phyloP scores from a whole-genome alignment of 64 coral and sea anemone genomes.

The Catalaphyllia jardinei region DNA sequence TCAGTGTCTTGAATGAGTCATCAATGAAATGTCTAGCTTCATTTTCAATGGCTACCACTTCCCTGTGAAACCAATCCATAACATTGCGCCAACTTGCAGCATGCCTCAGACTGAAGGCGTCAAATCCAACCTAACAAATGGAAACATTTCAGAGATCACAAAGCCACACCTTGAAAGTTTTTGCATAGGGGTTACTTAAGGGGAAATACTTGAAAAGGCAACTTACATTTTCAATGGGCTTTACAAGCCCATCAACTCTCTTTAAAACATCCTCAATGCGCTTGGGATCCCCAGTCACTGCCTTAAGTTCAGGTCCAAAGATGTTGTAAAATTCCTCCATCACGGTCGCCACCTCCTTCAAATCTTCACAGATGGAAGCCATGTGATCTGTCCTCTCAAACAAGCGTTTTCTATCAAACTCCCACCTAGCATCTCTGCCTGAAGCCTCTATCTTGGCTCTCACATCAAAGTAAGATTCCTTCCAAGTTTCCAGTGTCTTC shows the following conservation, averaged over 20 bases:
- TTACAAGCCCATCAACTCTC: slow-evolving; percentile 90
- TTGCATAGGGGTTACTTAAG: too few species aligned
- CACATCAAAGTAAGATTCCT: slow-evolving; percentile 97
- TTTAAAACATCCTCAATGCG: slow-evolving; percentile 98
- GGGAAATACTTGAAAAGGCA: too few species aligned
- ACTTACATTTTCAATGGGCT: slow-evolving; percentile 98
- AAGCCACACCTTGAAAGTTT: too few species aligned
- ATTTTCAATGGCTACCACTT: slow-evolving; percentile 97
- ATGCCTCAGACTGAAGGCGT: slow-evolving; percentile 94
- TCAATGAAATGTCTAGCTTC: slow-evolving; percentile 99
- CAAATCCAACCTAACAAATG: slow-evolving; percentile 80
- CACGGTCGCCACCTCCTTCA: slow-evolving; percentile 92
- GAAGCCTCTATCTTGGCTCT: slow-evolving; percentile 97
- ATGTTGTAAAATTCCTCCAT: slow-evolving; percentile 99
- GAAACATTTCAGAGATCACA: background rate
- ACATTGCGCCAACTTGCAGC: slow-evolving; percentile 89
- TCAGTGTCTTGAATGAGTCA: slow-evolving; percentile 92
- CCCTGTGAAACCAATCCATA: slow-evolving; percentile 98
- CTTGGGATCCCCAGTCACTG: slow-evolving; percentile 97
- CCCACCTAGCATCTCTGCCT: slow-evolving; percentile 96
- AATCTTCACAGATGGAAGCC: slow-evolving; percentile 95
- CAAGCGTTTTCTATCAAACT: slow-evolving; percentile 94
- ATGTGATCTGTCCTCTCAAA: slow-evolving; percentile 99
- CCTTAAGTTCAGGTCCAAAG: slow-evolving; percentile 97
- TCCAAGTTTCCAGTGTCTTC: slow-evolving; percentile 88